Percentiles rank a stretch among this genome's conserved stretches.
Conservation (phyloP, 2,113 vertebrate species). For the Mesembrinibis cayennensis region DNA sequence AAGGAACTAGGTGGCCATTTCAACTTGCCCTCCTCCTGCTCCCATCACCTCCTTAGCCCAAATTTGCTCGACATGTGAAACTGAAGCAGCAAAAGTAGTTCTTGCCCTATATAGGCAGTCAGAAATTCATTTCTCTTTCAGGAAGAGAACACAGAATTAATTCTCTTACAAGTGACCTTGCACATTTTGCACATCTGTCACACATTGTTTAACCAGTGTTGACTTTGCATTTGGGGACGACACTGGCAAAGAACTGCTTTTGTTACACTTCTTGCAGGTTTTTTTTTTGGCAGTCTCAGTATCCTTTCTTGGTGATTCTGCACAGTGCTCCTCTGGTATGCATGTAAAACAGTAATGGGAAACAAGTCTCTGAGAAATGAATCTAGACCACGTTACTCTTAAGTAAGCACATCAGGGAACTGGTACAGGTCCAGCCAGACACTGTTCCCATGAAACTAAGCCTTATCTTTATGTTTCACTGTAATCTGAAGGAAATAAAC, state of each 20-base stretch:
- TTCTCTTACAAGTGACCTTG: not conserved
- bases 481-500: not conserved
- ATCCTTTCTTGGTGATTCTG: not conserved
- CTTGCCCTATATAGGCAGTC: not conserved
- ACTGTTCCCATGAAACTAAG: not conserved
- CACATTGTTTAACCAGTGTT: accelerated
- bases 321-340: not conserved
- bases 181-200: not conserved
- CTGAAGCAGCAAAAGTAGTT: not conserved
- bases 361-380: not conserved
- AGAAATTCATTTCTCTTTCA: not conserved
- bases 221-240: not conserved
- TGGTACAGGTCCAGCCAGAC: not conserved
- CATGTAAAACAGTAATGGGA: not conserved
- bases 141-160: not conserved
- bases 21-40: not conserved
- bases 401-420: not conserved
- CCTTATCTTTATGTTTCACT: not conserved
- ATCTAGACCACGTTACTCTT: not conserved
- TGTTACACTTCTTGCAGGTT: not conserved
- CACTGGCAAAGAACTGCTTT: not conserved
- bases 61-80: not conserved
- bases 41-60: not conserved
- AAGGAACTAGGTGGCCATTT: not conserved
- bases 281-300: not conserved